Evolutionary conservation across 1,140 invertebrate species (phyloP).

Genomic region (Papilio xuthus): DNA sequence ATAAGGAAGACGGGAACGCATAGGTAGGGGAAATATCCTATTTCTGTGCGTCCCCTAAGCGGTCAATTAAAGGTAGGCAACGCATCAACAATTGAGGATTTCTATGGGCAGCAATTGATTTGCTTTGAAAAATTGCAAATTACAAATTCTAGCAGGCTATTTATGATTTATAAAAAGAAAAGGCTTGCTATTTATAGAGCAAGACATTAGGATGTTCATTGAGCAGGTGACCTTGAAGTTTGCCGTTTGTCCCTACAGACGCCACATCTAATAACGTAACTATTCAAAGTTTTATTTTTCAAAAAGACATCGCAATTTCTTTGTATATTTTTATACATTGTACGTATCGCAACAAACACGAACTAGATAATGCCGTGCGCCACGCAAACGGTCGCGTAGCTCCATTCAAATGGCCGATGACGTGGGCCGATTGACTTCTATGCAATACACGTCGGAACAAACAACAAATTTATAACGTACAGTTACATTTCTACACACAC

Average conservation of each 20-base stretch:
- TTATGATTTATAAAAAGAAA: no score
- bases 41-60: no score
- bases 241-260: neutral
- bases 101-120: no score
- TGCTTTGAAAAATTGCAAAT: no score
- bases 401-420: conserved; percentile 74
- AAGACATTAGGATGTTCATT: conserved; percentile 7
- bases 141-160: no score
- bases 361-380: conserved; percentile 60
- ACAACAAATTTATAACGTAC: conserved; percentile 43
- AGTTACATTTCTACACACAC: conserved; percentile 11
- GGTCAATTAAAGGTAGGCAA: no score
- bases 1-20: no score
- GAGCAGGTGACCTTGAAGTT: neutral
- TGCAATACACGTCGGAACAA: conserved; percentile 47
- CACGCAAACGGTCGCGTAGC: conserved; percentile 65
- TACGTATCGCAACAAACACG: conserved; percentile 48
- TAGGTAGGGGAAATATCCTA: no score
- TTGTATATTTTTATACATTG: conserved; percentile 49
- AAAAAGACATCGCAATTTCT: conserved; percentile 31
- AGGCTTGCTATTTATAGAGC: neutral
- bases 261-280: neutral
- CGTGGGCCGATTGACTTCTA: conserved; percentile 64
- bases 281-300: conserved; percentile 30
- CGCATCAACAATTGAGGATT: no score